Evolutionary conservation across 2,113 vertebrate species (phyloP).

Genomic region (Casuarius casuarius): DNA sequence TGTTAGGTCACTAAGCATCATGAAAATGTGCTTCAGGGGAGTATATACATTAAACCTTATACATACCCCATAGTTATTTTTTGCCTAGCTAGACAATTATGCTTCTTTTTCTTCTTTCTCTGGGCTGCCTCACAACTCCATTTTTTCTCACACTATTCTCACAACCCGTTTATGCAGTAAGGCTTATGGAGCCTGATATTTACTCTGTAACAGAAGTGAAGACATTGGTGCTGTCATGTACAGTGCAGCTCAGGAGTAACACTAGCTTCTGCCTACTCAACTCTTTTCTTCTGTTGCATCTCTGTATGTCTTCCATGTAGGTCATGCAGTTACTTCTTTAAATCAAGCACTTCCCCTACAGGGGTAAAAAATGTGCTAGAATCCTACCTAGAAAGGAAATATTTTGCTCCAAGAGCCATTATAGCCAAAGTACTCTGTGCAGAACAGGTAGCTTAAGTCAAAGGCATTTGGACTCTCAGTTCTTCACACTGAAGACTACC

Average conservation of each 20-base stretch:
- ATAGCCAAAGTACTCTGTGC: background rate
- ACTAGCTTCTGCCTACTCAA: background rate
- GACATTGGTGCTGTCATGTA: background rate
- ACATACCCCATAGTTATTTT: background rate
- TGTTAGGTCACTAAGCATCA: background rate
- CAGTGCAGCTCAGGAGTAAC: background rate
- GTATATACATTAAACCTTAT: background rate
- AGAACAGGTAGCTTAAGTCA: background rate
- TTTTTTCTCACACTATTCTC: background rate
- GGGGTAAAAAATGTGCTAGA: background rate
- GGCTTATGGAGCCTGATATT: background rate
- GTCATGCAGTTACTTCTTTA: background rate
- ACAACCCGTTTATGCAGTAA: background rate
- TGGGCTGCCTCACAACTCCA: background rate
- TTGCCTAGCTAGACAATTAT: background rate
- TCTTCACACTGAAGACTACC: background rate
- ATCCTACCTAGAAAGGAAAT: background rate
- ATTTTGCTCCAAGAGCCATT: background rate
- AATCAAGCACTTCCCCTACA: background rate
- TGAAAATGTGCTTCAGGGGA: background rate
- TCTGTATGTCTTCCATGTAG: background rate
- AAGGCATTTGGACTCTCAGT: background rate
- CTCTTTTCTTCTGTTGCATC: background rate
- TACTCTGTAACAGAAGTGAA: background rate
- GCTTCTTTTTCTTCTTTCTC: background rate